Conservation (phyloP, 1,140 invertebrate genomes). For the Bombus pascuorum region DNA sequence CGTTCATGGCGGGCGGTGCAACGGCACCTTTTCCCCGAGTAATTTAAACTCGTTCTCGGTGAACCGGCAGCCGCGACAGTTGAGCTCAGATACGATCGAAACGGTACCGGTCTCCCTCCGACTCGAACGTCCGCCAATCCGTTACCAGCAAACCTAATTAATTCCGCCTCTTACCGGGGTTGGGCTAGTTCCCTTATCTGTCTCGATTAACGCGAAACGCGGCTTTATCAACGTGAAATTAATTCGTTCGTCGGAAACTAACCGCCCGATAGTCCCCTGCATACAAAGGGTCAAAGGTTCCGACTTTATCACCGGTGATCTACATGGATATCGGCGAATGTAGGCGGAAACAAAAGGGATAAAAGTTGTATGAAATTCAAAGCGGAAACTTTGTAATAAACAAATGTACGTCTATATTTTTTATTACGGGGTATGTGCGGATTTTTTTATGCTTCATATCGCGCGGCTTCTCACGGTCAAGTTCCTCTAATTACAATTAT, state of each 20-base stretch:
- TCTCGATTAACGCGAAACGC: slow-evolving; percentile 60
- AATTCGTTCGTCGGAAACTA: slow-evolving; percentile 39
- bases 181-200: slow-evolving; percentile 52
- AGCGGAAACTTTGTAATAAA: too few relatives aligned
- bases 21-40: slow-evolving; percentile 21
- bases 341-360: not conserved
- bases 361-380: not conserved
- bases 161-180: slow-evolving; percentile 62
- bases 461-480: not conserved
- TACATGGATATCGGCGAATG: not conserved
- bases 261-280: not conserved
- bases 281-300: not conserved
- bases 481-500: not conserved
- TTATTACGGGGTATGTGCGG: not conserved
- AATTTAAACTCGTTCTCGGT: slow-evolving; percentile 59
- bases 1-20: slow-evolving; percentile 40
- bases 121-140: slow-evolving; percentile 57
- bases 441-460: not conserved
- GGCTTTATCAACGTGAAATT: slow-evolving; percentile 57
- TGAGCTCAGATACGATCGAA: slow-evolving; percentile 63
- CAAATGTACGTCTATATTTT: not conserved
- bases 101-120: slow-evolving; percentile 54
- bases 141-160: slow-evolving; percentile 57
- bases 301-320: not conserved
- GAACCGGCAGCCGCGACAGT: slow-evolving; percentile 56